Conservation (phyloP, 1,140 invertebrate species). For the Formica selysi region DNA sequence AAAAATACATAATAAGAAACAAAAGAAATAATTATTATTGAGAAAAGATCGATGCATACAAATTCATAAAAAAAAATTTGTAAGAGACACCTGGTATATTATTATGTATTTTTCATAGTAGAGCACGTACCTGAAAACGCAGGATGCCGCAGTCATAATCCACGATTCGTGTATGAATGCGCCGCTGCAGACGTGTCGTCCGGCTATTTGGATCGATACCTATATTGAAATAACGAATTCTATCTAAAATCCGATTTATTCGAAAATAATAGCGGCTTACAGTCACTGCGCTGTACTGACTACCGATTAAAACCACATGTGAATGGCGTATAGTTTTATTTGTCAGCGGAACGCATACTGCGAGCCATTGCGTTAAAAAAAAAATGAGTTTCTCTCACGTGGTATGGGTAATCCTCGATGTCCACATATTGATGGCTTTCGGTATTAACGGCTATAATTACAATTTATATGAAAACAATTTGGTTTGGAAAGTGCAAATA, state of each 20-base stretch:
- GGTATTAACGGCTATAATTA: slow-evolving; percentile 43
- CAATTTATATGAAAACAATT: slow-evolving; percentile 51
- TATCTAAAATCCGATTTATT: slow-evolving; percentile 61
- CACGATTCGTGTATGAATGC: slow-evolving; percentile 85
- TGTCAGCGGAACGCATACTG: not conserved
- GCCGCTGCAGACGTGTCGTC: slow-evolving; percentile 85
- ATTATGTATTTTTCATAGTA: not conserved
- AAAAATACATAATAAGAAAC: not conserved
- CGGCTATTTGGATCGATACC: slow-evolving; percentile 83
- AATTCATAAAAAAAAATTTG: not conserved
- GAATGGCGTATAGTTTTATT: slow-evolving; percentile 49
- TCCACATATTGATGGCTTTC: slow-evolving; percentile 46
- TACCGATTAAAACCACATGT: slow-evolving; percentile 54
- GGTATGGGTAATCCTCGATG: slow-evolving; percentile 71
- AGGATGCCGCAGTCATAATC: slow-evolving; percentile 86
- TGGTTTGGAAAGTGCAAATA: not conserved
- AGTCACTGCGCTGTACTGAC: slow-evolving; percentile 45
- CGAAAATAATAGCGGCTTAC: slow-evolving; percentile 68
- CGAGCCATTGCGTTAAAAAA: not conserved
- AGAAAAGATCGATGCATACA: not conserved
- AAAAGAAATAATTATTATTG: not conserved
- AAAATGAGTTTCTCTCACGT: slow-evolving; percentile 66
- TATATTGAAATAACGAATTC: slow-evolving; percentile 69
- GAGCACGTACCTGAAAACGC: slow-evolving; percentile 77
- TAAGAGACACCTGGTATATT: not conserved